Percentiles rank a stretch among this genome's conserved stretches.
Evolutionary conservation across 2,888 invertebrate genomes (phyloP).

Genomic region (Ephialtes manifestator): DNA sequence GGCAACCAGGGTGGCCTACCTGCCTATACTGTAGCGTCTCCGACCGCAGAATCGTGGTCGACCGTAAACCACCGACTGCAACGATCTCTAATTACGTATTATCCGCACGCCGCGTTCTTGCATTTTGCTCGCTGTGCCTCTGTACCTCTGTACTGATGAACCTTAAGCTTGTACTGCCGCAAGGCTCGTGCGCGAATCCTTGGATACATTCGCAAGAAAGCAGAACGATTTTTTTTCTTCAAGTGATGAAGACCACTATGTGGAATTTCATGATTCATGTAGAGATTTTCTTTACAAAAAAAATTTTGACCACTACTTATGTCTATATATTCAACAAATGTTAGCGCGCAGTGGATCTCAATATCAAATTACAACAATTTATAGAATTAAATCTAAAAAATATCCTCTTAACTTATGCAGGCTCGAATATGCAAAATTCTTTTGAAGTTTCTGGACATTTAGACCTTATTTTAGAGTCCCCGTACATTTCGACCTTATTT

Average conservation of each 20-base stretch:
- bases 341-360: no score
- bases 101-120: constrained; percentile 51
- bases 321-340: no score
- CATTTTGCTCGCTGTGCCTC: constrained; percentile 33
- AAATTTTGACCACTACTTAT: neutral
- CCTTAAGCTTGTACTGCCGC: constrained; percentile 22
- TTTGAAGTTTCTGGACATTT: neutral
- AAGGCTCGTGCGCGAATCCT: neutral
- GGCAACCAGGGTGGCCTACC: constrained; percentile 44
- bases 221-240: neutral
- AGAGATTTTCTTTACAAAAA: neutral
- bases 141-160: constrained; percentile 8
- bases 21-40: constrained; percentile 30
- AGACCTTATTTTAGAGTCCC: no score
- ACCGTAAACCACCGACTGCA: constrained; percentile 64
- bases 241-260: neutral
- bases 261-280: neutral
- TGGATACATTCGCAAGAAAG: neutral
- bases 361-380: no score
- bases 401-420: no score
- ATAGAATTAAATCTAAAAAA: no score
- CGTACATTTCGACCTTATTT: no score
- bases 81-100: constrained; percentile 70
- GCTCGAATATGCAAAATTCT: no score
- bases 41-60: constrained; percentile 62